phyloP scores from a whole-genome alignment of 2,113 vertebrate genomes.

The Corythaixoides concolor region DNA sequence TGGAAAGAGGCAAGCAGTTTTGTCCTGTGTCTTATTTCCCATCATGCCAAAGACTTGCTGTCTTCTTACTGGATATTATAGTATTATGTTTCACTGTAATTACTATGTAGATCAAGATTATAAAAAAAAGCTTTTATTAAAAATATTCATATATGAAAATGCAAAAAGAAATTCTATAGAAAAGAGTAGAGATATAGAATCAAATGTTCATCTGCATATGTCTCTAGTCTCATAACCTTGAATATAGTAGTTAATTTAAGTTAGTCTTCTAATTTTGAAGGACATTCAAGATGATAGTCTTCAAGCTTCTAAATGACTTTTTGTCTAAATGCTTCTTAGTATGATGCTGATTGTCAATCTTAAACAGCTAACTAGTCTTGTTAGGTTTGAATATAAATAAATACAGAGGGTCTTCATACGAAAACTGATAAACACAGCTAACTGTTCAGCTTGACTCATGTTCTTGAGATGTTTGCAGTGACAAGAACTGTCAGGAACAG shows the following conservation, averaged over 20 bases:
- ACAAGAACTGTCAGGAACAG: no score
- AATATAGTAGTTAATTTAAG: neutral
- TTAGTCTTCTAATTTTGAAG: neutral
- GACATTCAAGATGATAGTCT: neutral
- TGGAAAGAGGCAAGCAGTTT: neutral
- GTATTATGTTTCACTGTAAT: neutral
- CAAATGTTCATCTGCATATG: neutral
- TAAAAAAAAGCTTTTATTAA: neutral
- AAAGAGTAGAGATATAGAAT: neutral
- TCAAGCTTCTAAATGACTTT: neutral
- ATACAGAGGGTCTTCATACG: no score
- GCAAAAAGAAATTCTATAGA: neutral
- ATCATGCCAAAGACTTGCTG: neutral
- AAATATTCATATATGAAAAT: neutral
- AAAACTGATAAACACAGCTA: no score
- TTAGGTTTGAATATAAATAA: neutral
- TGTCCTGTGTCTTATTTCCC: neutral
- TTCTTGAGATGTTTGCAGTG: no score
- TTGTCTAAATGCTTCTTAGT: neutral
- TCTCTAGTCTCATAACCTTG: neutral
- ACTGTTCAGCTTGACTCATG: no score
- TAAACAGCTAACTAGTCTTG: neutral
- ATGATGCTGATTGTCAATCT: neutral
- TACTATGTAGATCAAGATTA: neutral
- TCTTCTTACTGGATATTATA: neutral